Conservation (phyloP, 2,797 vertebrate species). For the Sebastes steindachneri region DNA sequence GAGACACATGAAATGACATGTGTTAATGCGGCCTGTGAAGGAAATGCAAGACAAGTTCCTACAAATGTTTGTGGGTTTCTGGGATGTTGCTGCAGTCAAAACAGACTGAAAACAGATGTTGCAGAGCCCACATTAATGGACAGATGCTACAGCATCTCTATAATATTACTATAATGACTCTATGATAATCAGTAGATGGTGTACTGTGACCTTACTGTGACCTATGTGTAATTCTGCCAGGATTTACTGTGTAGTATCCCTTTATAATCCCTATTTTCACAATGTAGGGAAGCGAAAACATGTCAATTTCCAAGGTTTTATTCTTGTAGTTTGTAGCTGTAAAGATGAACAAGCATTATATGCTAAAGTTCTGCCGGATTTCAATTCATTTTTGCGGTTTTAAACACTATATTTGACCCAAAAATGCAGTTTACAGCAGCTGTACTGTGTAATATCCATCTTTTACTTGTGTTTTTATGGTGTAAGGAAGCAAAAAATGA, state of each 20-base stretch:
- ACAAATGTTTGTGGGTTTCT: not conserved
- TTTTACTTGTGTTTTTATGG: not conserved
- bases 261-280: not conserved
- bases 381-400: not conserved
- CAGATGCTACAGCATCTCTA: not conserved
- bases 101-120: too few species aligned
- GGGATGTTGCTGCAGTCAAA: too few species aligned
- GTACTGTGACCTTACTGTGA: not conserved
- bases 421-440: not conserved
- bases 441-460: not conserved
- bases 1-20: not conserved
- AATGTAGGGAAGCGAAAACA: not conserved
- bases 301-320: not conserved
- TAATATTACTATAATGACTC: not conserved
- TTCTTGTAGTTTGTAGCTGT: not conserved
- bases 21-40: not conserved
- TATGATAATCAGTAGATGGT: not conserved
- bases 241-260: not conserved
- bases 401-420: not conserved
- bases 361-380: not conserved
- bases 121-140: too few species aligned
- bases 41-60: not conserved
- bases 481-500: too few species aligned
- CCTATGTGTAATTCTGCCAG: not conserved
- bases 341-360: rapidly evolving